phyloP scores from a whole-genome alignment of 2,888 invertebrate genomes.

The Calameuta idolon region DNA sequence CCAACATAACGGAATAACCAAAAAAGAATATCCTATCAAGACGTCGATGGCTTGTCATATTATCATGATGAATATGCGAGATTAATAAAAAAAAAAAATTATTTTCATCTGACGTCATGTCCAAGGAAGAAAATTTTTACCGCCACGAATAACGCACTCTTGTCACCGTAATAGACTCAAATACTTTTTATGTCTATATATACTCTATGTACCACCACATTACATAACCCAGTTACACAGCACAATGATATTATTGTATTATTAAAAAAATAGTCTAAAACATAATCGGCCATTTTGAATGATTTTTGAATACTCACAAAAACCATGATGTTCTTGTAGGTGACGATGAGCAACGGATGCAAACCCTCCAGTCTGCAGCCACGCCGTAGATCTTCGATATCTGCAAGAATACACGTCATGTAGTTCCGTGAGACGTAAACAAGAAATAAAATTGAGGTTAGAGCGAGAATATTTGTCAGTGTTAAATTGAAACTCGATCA shows the following conservation, averaged over 20 bases:
- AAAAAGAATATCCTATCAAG: constrained; percentile 13
- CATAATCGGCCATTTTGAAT: background rate
- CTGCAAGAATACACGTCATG: constrained; percentile 41
- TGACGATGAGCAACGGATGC: constrained; percentile 65
- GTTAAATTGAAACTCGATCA: constrained; percentile 19
- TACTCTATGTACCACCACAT: no score
- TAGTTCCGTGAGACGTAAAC: constrained; percentile 1
- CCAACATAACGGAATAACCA: constrained; percentile 6
- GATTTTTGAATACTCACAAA: constrained; percentile 51
- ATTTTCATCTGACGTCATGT: background rate
- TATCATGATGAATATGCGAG: constrained; percentile 28
- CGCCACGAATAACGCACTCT: background rate
- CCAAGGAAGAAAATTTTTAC: background rate
- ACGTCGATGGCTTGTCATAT: constrained; percentile 1
- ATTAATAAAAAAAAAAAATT: constrained; percentile 18
- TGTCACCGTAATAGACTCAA: background rate
- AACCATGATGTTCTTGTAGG: constrained; percentile 66
- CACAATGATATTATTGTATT: background rate
- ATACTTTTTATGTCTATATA: background rate
- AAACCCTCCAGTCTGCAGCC: constrained; percentile 66
- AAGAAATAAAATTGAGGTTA: constrained; percentile 22
- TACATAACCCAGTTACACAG: no score
- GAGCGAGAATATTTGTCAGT: background rate
- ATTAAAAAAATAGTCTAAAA: background rate
- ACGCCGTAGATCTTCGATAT: constrained; percentile 56